These are phyloP conservation scores for Ictidomys tridecemlineatus DNA, from an alignment of 2,113 vertebrate species.

Conservation along the genomic window DNA sequence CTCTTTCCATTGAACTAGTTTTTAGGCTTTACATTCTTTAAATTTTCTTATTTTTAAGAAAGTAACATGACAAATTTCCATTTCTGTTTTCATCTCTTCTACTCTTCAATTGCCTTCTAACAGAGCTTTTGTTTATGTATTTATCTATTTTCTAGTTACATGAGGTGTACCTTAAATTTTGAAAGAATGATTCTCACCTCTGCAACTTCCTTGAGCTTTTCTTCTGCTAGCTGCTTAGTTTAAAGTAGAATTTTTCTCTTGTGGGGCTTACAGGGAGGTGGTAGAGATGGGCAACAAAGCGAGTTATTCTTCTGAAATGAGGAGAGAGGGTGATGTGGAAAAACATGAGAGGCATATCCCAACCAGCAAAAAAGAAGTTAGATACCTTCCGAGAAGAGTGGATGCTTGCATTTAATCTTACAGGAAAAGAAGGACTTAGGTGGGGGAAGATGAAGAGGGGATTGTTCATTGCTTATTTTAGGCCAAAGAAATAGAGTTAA, in stretches of 20 bases:
- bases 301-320: not conserved
- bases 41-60: not conserved
- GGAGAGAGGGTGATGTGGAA: not conserved
- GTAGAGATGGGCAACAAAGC: not conserved
- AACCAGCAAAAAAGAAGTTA: not conserved
- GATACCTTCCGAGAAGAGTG: not conserved
- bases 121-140: not conserved
- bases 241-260: slow-evolving; percentile 12
- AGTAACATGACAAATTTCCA: not conserved
- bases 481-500: not conserved
- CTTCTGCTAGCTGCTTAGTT: not conserved
- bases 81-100: not conserved
- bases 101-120: not conserved
- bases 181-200: not conserved
- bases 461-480: not conserved
- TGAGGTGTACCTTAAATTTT: not conserved
- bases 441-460: not conserved
- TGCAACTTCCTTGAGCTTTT: not conserved
- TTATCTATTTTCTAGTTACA: not conserved
- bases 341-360: not conserved
- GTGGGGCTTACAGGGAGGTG: not conserved
- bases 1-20: not conserved
- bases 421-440: not conserved
- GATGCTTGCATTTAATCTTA: not conserved
- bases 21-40: slow-evolving; percentile 6